Conservation (phyloP, 1,140 invertebrate species). For the Pogonognathellus flavescens region DNA sequence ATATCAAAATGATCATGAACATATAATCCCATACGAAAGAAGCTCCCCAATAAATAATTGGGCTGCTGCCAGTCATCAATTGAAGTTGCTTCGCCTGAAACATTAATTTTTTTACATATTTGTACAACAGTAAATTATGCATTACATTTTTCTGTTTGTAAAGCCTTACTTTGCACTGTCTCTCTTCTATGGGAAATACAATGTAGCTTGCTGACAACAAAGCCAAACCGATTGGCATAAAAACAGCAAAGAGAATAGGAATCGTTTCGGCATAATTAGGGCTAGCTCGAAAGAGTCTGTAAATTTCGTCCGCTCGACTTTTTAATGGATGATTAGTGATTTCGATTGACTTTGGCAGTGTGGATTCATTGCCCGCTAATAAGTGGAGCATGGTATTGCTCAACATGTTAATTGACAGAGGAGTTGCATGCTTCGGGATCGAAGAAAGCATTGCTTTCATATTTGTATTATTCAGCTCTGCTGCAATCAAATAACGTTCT, state of each 20-base stretch:
- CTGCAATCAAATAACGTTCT: constrained; percentile 56
- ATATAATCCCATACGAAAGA: constrained; percentile 82
- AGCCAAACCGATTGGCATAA: constrained; percentile 69
- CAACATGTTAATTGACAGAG: constrained; percentile 74
- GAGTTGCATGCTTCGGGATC: constrained; percentile 77
- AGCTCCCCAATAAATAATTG: constrained; percentile 79
- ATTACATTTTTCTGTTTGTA: background rate
- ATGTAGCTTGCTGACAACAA: constrained; percentile 82
- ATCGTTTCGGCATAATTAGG: constrained; percentile 54
- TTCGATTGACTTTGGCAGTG: constrained; percentile 72
- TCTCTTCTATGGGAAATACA: constrained; percentile 78
- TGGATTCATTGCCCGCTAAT: constrained; percentile 68
- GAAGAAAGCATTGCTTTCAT: constrained; percentile 71
- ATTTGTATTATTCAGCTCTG: constrained; percentile 28
- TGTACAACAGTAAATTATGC: too few species aligned
- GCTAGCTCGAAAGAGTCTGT: constrained; percentile 56
- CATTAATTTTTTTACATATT: background rate
- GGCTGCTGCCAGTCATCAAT: constrained; percentile 82
- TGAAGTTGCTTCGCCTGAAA: constrained; percentile 77
- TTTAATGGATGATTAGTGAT: constrained; percentile 79
- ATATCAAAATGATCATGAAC: constrained; percentile 75
- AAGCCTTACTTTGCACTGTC: constrained; percentile 69
- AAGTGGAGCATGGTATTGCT: constrained; percentile 74
- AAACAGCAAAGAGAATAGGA: constrained; percentile 67
- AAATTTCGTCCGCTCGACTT: constrained; percentile 9